Conservation (phyloP, 2,113 vertebrate genomes). For the Agelaius phoeniceus region DNA sequence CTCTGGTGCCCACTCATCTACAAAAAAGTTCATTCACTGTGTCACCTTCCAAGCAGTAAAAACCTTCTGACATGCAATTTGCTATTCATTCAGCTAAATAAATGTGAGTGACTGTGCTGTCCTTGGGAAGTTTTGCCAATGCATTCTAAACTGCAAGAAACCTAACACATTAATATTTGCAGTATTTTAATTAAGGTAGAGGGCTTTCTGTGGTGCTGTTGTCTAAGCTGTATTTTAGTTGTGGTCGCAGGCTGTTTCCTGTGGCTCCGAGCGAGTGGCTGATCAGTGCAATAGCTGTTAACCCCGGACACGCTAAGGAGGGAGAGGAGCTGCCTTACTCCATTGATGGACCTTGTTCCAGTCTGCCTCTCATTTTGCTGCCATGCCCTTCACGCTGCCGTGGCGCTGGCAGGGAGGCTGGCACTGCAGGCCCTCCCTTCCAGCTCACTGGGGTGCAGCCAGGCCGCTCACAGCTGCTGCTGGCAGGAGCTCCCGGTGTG, state of each 20-base stretch:
- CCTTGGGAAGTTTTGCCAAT: background rate
- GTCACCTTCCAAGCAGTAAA: background rate
- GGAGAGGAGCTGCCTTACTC: background rate
- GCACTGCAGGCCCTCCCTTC: background rate
- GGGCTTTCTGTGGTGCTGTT: background rate
- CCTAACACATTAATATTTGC: accelerated
- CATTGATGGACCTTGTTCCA: background rate
- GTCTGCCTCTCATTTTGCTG: background rate
- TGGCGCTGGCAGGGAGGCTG: background rate
- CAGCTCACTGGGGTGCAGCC: background rate
- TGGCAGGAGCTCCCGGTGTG: background rate
- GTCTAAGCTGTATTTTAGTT: background rate
- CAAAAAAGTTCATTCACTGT: background rate
- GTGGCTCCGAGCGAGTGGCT: background rate
- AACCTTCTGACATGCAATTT: background rate
- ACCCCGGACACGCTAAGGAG: accelerated
- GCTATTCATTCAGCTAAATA: background rate
- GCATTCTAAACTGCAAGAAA: background rate
- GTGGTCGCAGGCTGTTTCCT: background rate
- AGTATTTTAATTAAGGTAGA: background rate
- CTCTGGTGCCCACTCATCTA: background rate
- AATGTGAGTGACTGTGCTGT: background rate
- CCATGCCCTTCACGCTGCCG: background rate
- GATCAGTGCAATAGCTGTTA: background rate
- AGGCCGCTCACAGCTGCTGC: background rate